Percentiles rank a stretch among this genome's conserved stretches.
These are phyloP conservation scores for Phalacrocorax aristotelis DNA, from an alignment of 2,113 vertebrate species.

Conservation along the genomic window DNA sequence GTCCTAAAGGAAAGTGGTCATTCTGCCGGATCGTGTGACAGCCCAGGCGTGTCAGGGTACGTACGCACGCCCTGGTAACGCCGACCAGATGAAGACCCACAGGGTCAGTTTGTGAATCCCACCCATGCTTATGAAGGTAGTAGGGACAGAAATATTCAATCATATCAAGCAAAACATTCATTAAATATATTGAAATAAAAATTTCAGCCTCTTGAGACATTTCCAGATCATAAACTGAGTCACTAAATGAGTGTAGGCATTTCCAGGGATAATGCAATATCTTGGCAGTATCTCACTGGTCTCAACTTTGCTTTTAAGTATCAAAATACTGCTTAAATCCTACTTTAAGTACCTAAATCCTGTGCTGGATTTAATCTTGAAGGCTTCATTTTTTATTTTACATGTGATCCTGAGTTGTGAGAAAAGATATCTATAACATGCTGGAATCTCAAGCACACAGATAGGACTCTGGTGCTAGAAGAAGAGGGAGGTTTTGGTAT, in stretches of 20 bases:
- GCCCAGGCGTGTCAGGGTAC: not conserved
- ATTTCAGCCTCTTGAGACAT: not conserved
- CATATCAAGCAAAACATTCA: not conserved
- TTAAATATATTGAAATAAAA: not conserved
- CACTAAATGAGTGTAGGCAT: not conserved
- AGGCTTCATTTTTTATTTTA: conserved; percentile 60
- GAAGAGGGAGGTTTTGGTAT: not conserved
- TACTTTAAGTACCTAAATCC: conserved; percentile 64
- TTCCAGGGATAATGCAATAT: conserved; percentile 38
- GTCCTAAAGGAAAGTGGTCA: not conserved
- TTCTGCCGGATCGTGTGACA: not conserved
- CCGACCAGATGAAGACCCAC: not conserved
- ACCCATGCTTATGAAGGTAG: not conserved
- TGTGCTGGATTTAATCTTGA: conserved; percentile 63
- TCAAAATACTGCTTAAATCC: conserved; percentile 64
- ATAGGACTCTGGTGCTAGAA: not conserved
- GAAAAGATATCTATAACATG: not conserved
- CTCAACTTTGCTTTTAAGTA: conserved; percentile 57
- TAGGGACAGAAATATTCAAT: not conserved
- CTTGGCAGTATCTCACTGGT: conserved; percentile 60
- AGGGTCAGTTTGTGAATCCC: not conserved
- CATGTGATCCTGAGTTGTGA: not conserved
- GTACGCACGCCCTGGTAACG: not conserved
- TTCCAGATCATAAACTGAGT: conserved; percentile 8
- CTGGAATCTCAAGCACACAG: conserved; percentile 1